These are phyloP conservation scores for Drosophila monieri DNA, from an alignment of 2,888 invertebrate genomes.

Conservation along the genomic window DNA sequence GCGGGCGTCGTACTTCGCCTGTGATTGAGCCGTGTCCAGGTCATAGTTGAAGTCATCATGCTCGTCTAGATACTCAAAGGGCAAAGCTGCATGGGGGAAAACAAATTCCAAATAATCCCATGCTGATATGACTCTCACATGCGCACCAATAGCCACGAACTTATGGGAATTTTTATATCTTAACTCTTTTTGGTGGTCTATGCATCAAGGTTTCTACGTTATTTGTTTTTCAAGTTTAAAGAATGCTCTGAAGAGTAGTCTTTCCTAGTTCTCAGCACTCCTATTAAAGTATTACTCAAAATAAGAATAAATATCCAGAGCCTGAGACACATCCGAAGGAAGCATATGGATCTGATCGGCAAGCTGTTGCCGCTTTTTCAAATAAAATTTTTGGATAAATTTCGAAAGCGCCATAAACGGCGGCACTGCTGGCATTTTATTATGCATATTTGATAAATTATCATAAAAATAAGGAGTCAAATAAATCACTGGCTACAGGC, in stretches of 20 bases:
- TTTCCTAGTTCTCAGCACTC: no score
- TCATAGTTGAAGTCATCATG: conserved; percentile 82
- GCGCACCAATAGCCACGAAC: background rate
- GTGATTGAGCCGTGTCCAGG: conserved; percentile 83
- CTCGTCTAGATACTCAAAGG: conserved; percentile 83
- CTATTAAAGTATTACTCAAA: background rate
- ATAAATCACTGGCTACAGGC: conserved; percentile 68
- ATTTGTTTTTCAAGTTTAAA: no score
- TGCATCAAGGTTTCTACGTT: background rate
- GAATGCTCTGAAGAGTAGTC: no score
- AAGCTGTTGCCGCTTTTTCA: conserved; percentile 58
- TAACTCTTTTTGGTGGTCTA: background rate
- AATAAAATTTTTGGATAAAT: conserved; percentile 32
- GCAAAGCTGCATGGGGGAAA: conserved; percentile 59
- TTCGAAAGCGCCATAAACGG: conserved; percentile 48
- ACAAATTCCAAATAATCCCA: conserved; percentile 55
- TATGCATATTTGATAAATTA: conserved; percentile 66
- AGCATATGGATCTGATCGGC: conserved; percentile 45
- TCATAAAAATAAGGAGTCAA: conserved; percentile 70
- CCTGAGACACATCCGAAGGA: background rate
- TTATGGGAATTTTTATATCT: background rate
- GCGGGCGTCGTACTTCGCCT: conserved; percentile 83
- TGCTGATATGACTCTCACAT: conserved; percentile 52
- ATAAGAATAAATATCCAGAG: no score
- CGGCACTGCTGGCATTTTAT: conserved; percentile 28